A percentile compares a stretch with the other conserved stretches of the same genome.
Conservation (phyloP, 2,797 vertebrate genomes). For the Hoplostethus atlanticus region DNA sequence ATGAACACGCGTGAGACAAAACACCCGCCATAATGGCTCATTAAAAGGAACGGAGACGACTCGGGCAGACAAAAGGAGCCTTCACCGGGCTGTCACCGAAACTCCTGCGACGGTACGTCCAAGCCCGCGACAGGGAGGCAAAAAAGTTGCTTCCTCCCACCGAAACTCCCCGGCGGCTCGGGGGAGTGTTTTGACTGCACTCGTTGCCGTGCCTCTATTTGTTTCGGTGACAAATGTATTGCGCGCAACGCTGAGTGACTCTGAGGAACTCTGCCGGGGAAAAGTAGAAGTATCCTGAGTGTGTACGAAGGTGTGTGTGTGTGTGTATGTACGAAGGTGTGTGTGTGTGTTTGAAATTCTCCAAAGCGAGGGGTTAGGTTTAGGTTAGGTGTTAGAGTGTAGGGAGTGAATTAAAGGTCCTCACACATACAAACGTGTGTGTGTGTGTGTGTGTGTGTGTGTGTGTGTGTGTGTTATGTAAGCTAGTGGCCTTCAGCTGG, state of each 20-base stretch:
- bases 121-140: constrained; percentile 74
- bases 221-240: constrained; percentile 71
- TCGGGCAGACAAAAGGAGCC: constrained; percentile 83
- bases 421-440: too few species aligned
- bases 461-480: too few species aligned
- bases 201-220: constrained; percentile 60
- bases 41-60: constrained; percentile 84
- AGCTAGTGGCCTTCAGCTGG: too few species aligned
- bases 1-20: constrained; percentile 77
- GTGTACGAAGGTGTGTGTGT: too few species aligned
- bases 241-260: constrained; percentile 62
- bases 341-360: too few species aligned
- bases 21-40: constrained; percentile 83
- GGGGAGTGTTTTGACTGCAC: constrained; percentile 70
- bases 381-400: too few species aligned
- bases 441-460: too few species aligned
- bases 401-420: too few species aligned
- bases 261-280: too few species aligned
- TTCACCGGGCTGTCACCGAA: constrained; percentile 83
- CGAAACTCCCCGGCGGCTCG: constrained; percentile 48
- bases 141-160: constrained; percentile 68
- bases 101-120: constrained; percentile 73
- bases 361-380: not conserved
- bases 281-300: not conserved
- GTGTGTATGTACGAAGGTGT: too few species aligned